Evolutionary conservation across 1,140 invertebrate species (phyloP), one percentile per base, ranked within the genome.

Genomic region (Diorhabda elongata): DNA sequence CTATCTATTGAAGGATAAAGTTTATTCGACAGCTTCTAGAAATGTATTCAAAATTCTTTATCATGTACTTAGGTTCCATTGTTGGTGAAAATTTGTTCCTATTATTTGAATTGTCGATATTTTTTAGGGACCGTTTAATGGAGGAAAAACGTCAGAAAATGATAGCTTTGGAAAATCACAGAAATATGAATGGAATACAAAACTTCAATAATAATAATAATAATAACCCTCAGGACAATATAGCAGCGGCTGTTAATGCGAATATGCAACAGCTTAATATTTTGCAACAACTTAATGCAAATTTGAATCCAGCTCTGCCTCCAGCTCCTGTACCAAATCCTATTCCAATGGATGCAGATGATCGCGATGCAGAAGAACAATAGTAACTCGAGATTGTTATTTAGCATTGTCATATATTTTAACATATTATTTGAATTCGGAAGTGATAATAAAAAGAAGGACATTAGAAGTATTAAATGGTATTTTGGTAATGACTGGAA

Each of bases 61-160:
- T 26, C 26, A 26, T 26, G 26, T 26, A 26, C 0, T 26, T 26
- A 26, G 26, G 26, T 26, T 26, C 26, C 26, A 26, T 26, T 26
- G 26, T 26, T 26, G 26, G 26, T 26, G 26, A 26, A 26, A 26
- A 26, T 26, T 26, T 26, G 26, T 26, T 26, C 26, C 26, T 26
- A 26, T 26, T 26, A 26, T 26, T 26, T 26, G 26, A 26, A 26
- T 26, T 26, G 26, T 26, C 26, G 26, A 26, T 5, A 6, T 66
- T 6, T 66, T 66, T 42, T 42, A 66, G 92, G 2, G 90, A 92
- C 69, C 82, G 86, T 2, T 81, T 92, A 9, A 91, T 92, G 89
- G 91, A 93, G 74, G 91, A 92, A 74, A 92, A 91, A 75, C 81
- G 91, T 2, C 90, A 90, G 75, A 90, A 89, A 77, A 84, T 92